Conservation (phyloP, 2,797 vertebrate species). For the Lithobates sylvaticus region DNA sequence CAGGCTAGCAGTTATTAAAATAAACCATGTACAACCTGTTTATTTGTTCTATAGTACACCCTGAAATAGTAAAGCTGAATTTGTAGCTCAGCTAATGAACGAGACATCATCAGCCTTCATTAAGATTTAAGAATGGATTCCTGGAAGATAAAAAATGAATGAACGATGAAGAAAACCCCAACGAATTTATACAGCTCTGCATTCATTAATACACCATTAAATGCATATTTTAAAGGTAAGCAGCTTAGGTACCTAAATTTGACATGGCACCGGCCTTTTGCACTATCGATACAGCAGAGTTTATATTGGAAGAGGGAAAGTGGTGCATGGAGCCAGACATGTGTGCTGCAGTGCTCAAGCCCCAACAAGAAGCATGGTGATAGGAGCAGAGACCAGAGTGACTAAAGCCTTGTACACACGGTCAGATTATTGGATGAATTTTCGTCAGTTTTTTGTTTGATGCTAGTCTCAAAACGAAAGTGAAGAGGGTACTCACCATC, state of each 20-base stretch:
- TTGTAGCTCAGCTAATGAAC: background rate
- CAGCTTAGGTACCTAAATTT: background rate
- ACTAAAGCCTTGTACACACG: too few relatives aligned
- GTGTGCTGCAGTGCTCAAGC: too few relatives aligned
- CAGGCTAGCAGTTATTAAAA: background rate
- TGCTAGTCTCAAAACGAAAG: too few relatives aligned
- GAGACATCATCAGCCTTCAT: background rate
- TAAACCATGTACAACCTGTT: background rate
- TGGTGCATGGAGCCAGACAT: too few relatives aligned
- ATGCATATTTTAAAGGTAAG: background rate
- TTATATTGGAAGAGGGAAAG: background rate
- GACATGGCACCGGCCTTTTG: background rate
- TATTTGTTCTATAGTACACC: background rate
- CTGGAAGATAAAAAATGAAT: background rate
- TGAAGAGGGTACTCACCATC: too few relatives aligned
- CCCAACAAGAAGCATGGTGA: too few relatives aligned
- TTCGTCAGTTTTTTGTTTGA: too few relatives aligned
- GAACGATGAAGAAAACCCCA: too few relatives aligned
- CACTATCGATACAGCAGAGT: background rate
- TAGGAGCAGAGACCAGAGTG: too few relatives aligned
- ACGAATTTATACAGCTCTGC: background rate
- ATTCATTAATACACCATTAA: background rate
- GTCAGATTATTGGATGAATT: too few relatives aligned
- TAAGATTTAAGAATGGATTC: background rate
- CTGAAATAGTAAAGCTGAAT: background rate